Evolutionary conservation across 2,797 vertebrate species (phyloP).

Genomic region (Leucoraja ocellata): DNA sequence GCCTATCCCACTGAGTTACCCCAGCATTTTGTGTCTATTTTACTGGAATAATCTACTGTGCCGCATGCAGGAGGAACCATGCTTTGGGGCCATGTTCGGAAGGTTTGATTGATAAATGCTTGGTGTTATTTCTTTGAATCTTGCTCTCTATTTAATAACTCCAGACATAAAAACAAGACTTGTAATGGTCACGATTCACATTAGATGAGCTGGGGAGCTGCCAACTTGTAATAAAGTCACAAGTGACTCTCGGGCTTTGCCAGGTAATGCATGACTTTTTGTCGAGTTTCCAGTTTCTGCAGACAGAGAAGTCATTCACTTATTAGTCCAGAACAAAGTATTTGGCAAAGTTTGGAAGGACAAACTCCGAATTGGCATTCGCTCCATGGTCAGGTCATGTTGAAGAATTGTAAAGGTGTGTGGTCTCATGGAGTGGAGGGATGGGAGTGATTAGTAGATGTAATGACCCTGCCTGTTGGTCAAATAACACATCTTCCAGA

Average conservation of each 20-base stretch:
- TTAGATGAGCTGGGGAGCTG: background rate
- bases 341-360: background rate
- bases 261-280: background rate
- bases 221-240: background rate
- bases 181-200: background rate
- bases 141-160: background rate
- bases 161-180: background rate
- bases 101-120: background rate
- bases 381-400: background rate
- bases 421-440: background rate
- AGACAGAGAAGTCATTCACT: background rate
- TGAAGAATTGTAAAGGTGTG: background rate
- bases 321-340: background rate
- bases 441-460: background rate
- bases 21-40: too few species aligned
- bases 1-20: too few species aligned
- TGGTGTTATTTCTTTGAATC: background rate
- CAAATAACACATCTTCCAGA: background rate
- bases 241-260: background rate
- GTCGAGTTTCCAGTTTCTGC: background rate
- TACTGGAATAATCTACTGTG: too few species aligned
- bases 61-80: too few species aligned
- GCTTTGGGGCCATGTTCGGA: background rate
- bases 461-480: background rate
- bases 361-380: background rate